These are phyloP conservation scores for Pseudolaguvia tuberculata DNA, from an alignment of 2,113 vertebrate species.

Conservation along the genomic window DNA sequence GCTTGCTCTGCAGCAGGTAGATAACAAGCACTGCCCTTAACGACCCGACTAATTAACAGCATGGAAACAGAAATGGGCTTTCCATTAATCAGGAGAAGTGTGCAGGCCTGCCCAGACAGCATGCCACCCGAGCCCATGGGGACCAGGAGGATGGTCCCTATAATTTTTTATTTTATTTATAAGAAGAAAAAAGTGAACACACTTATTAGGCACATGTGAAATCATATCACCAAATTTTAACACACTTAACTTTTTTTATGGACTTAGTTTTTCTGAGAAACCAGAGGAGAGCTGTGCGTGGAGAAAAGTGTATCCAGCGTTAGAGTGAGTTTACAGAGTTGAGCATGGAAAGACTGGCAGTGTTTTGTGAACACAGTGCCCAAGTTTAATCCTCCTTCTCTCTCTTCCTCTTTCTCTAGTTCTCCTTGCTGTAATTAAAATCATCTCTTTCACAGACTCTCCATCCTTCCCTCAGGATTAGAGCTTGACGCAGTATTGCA, in stretches of 20 bases:
- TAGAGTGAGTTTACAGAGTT: conserved; percentile 37
- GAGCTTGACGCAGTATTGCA: conserved; percentile 74
- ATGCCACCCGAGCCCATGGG: conserved; percentile 63
- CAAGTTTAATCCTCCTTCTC: conserved; percentile 69
- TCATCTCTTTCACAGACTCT: conserved; percentile 70
- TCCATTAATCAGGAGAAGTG: conserved; percentile 72
- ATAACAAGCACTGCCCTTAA: conserved; percentile 72
- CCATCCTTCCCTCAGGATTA: conserved; percentile 69
- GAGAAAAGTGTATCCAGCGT: conserved; percentile 30
- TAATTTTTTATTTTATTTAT: too few relatives aligned
- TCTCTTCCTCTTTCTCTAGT: conserved; percentile 67
- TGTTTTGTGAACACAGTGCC: conserved; percentile 71
- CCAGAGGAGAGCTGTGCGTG: conserved; percentile 58
- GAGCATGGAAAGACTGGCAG: conserved; percentile 45
- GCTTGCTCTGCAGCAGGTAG: conserved; percentile 55
- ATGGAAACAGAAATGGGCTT: conserved; percentile 73
- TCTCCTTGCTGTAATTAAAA: conserved; percentile 63
- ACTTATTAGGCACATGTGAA: neutral
- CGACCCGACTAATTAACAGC: conserved; percentile 74
- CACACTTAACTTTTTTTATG: conserved; percentile 6
- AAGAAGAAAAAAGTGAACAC: too few relatives aligned
- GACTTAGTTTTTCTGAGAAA: conserved; percentile 10
- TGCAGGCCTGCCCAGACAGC: conserved; percentile 73
- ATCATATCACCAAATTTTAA: neutral
- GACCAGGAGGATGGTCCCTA: conserved; percentile 58